Conservation (phyloP, 2,113 vertebrate species). For the Nyctibius bracteatus region DNA sequence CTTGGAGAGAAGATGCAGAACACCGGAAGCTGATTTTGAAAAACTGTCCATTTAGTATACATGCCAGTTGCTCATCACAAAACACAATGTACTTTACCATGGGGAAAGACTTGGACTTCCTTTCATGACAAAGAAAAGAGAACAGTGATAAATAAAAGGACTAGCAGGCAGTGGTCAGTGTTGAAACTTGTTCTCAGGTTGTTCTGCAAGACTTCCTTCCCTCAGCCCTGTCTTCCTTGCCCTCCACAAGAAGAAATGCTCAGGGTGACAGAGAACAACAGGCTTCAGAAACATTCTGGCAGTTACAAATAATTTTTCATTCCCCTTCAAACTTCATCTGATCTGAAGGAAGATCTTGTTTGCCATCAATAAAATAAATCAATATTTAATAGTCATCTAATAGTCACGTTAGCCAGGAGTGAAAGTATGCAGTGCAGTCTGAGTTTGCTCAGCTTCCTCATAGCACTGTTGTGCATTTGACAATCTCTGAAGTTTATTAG, state of each 20-base stretch:
- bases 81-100: not conserved
- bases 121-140: not conserved
- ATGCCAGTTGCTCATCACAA: not conserved
- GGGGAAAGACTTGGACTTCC: not conserved
- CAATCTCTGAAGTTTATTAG: not conserved
- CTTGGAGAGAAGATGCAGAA: not conserved
- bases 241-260: not conserved
- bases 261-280: not conserved
- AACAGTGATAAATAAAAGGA: not conserved
- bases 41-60: not conserved
- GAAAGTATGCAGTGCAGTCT: not conserved
- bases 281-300: not conserved
- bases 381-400: not conserved
- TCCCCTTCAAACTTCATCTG: not conserved
- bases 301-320: not conserved
- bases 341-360: not conserved
- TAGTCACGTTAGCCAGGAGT: not conserved
- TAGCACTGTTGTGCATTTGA: not conserved
- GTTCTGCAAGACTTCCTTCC: constrained; percentile 37
- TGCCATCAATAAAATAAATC: not conserved
- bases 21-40: not conserved
- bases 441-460: not conserved
- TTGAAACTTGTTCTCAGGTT: constrained; percentile 31
- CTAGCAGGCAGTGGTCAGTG: not conserved
- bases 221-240: not conserved